Percentiles rank a stretch among this genome's conserved stretches.
Conservation (phyloP, 1,140 invertebrate species). For the Pseudomyrmex sp. region DNA sequence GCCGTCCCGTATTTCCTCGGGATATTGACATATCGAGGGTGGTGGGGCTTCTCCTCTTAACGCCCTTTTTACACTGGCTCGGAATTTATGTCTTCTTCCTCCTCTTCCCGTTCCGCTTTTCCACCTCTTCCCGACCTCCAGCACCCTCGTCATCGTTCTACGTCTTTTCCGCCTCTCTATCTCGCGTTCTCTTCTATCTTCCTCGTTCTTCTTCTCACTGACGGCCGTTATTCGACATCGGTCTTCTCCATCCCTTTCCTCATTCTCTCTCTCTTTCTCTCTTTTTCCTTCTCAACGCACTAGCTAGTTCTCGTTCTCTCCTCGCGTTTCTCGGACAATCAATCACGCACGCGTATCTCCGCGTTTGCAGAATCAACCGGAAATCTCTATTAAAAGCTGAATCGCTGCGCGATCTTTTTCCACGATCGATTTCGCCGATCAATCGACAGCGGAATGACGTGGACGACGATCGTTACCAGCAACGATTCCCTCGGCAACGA, state of each 20-base stretch:
- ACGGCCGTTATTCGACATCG: constrained; percentile 24
- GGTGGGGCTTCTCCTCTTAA: constrained; percentile 74
- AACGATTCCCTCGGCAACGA: constrained; percentile 19
- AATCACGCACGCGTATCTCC: constrained; percentile 68
- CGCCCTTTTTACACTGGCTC: constrained; percentile 74
- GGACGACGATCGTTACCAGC: constrained; percentile 1
- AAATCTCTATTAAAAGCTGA: constrained; percentile 72
- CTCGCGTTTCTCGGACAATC: constrained; percentile 58
- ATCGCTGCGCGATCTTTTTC: constrained; percentile 16
- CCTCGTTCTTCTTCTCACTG: background rate
- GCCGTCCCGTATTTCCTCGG: constrained; percentile 76
- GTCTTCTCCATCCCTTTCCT: too few species aligned
- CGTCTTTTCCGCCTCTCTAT: constrained; percentile 40
- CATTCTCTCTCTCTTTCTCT: background rate
- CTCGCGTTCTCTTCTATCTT: constrained; percentile 24
- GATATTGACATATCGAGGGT: constrained; percentile 80
- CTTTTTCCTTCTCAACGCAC: background rate
- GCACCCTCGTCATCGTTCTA: constrained; percentile 18
- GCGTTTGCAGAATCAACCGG: constrained; percentile 71
- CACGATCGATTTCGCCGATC: constrained; percentile 39
- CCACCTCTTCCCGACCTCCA: background rate
- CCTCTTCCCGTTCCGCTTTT: constrained; percentile 19
- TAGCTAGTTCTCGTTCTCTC: constrained; percentile 13
- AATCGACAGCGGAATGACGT: constrained; percentile 12
- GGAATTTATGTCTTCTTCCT: constrained; percentile 77